These are phyloP conservation scores for Amphiura filiformis DNA, from an alignment of 35 echinoderm and acorn worm genomes.

Conservation along the genomic window DNA sequence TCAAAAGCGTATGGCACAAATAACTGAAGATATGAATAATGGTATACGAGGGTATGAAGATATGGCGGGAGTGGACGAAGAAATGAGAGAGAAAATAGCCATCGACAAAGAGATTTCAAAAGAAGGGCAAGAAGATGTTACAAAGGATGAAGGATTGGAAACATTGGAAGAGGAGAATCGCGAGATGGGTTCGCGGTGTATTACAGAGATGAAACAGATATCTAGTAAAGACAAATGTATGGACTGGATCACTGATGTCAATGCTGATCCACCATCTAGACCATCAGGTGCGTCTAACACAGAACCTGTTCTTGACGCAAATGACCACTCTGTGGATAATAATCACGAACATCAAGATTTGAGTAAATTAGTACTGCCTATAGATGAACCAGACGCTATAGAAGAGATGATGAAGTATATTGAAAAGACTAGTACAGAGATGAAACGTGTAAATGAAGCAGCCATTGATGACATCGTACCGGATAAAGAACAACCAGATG, in stretches of 20 bases:
- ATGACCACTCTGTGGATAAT: background rate
- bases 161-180: background rate
- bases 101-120: background rate
- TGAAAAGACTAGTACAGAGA: background rate
- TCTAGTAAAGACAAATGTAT: background rate
- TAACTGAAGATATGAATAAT: background rate
- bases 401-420: background rate
- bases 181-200: background rate
- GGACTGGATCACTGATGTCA: background rate
- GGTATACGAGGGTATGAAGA: background rate
- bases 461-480: background rate
- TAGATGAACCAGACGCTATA: background rate
- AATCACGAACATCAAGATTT: background rate
- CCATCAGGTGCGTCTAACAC: too few relatives aligned
- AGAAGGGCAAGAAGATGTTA: background rate
- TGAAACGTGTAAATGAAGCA: background rate
- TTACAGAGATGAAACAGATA: background rate
- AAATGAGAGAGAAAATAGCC: background rate
- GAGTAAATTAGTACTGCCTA: background rate
- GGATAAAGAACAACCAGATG: background rate
- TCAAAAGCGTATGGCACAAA: background rate
- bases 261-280: background rate
- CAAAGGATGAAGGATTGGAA: background rate
- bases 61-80: background rate
- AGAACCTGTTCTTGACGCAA: background rate